phyloP scores from a whole-genome alignment of 1,140 invertebrate species.

The Antheraea pernyi region DNA sequence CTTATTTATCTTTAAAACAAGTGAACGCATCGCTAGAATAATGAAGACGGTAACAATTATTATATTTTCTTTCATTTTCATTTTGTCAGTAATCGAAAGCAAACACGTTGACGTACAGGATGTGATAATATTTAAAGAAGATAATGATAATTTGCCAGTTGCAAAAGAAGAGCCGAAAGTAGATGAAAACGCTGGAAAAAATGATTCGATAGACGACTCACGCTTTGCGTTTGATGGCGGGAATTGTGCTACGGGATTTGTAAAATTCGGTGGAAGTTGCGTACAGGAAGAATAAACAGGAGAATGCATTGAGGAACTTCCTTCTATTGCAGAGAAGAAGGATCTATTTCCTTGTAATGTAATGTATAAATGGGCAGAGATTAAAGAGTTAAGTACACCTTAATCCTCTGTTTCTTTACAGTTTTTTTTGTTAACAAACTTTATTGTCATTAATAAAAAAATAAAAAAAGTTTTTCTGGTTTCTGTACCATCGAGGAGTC shows the following conservation, averaged over 20 bases:
- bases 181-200: too few relatives aligned
- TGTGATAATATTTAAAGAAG: neutral
- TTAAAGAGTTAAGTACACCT: too few relatives aligned
- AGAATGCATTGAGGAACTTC: neutral
- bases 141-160: neutral
- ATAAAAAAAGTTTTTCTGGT: too few relatives aligned
- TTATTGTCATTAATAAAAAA: too few relatives aligned
- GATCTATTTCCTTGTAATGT: too few relatives aligned
- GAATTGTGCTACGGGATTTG: neutral
- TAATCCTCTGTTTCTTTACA: too few relatives aligned
- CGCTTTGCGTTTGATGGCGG: neutral
- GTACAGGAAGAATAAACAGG: neutral
- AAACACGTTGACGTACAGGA: neutral
- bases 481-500: too few relatives aligned
- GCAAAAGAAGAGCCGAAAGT: neutral
- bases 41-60: neutral
- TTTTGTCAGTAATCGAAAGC: neutral
- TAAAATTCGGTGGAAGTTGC: neutral
- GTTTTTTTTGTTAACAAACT: too few relatives aligned
- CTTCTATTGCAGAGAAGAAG: too few relatives aligned
- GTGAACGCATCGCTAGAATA: neutral
- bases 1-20: neutral
- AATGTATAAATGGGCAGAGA: too few relatives aligned
- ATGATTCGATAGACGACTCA: too few relatives aligned
- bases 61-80: neutral